Conservation (phyloP, 2,113 vertebrate genomes). For the Eulacestoma nigropectus region DNA sequence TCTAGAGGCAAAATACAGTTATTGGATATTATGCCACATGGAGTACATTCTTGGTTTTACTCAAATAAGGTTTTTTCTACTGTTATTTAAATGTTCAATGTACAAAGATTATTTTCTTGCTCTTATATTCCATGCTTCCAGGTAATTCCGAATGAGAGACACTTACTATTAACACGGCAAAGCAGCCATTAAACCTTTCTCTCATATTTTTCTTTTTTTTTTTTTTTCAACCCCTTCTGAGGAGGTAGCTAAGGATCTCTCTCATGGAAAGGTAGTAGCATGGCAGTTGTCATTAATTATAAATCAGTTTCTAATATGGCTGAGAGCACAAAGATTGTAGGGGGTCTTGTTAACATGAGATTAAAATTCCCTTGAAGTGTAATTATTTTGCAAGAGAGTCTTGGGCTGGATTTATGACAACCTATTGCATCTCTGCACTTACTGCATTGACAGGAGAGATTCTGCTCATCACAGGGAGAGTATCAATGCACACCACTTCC, state of each 20-base stretch:
- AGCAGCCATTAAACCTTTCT: background rate
- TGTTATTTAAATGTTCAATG: background rate
- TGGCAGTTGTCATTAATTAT: conserved; percentile 68
- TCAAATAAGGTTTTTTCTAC: background rate
- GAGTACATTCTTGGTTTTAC: background rate
- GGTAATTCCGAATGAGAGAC: background rate
- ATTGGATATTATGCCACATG: background rate
- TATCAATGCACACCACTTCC: background rate
- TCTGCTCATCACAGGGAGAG: background rate
- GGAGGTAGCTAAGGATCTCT: background rate
- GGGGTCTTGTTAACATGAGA: conserved; percentile 65
- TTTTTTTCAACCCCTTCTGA: background rate
- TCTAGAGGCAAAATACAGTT: background rate
- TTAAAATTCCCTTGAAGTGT: conserved; percentile 58
- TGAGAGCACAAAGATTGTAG: conserved; percentile 55
- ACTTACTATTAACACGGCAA: background rate
- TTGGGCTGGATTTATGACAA: conserved; percentile 26
- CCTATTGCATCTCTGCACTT: background rate
- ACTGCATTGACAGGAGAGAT: background rate
- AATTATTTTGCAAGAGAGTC: conserved; percentile 59
- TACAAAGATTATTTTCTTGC: background rate
- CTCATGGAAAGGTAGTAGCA: conserved; percentile 19
- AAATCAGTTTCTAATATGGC: conserved; percentile 68
- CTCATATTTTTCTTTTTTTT: background rate
- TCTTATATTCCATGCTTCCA: background rate